A percentile compares a stretch with the other conserved stretches of the same genome.
These are phyloP conservation scores for Ameiurus melas DNA, from an alignment of 2,113 vertebrate genomes.

Conservation along the genomic window DNA sequence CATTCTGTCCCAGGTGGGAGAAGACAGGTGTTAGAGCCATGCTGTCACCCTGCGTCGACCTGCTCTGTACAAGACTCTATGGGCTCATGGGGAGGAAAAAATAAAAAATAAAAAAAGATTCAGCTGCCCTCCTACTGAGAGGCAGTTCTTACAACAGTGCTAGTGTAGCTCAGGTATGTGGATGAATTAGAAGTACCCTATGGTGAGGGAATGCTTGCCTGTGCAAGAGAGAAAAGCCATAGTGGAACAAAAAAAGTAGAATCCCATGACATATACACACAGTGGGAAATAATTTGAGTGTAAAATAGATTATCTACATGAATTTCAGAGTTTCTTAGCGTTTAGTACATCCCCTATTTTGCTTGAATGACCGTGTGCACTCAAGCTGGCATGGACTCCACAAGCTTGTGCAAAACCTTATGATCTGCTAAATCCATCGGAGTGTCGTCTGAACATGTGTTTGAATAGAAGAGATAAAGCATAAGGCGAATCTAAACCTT, in stretches of 20 bases:
- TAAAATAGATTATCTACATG: neutral
- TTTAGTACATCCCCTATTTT: neutral
- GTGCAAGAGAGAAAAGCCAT: conserved; percentile 48
- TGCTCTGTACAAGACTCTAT: conserved; percentile 22
- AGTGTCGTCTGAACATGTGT: neutral
- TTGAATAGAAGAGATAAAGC: neutral
- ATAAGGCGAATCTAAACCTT: neutral
- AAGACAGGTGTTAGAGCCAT: conserved; percentile 49
- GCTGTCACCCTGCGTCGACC: conserved; percentile 43
- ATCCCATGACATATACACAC: neutral
- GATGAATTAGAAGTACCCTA: conserved; percentile 49
- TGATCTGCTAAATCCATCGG: neutral
- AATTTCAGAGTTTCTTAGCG: neutral
- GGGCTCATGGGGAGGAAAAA: neutral
- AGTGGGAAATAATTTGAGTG: neutral
- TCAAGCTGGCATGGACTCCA: neutral
- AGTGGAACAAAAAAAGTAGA: neutral
- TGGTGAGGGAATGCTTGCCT: conserved; percentile 51
- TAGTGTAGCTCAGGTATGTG: conserved; percentile 39
- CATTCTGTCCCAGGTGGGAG: conserved; percentile 47
- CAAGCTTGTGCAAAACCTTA: neutral
- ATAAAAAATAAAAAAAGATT: conserved; percentile 36
- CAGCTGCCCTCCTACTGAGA: conserved; percentile 24
- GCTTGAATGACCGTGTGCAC: neutral
- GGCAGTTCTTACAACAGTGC: conserved; percentile 28